Conservation (phyloP, 2,888 invertebrate genomes). For the Stenurella melanura region DNA sequence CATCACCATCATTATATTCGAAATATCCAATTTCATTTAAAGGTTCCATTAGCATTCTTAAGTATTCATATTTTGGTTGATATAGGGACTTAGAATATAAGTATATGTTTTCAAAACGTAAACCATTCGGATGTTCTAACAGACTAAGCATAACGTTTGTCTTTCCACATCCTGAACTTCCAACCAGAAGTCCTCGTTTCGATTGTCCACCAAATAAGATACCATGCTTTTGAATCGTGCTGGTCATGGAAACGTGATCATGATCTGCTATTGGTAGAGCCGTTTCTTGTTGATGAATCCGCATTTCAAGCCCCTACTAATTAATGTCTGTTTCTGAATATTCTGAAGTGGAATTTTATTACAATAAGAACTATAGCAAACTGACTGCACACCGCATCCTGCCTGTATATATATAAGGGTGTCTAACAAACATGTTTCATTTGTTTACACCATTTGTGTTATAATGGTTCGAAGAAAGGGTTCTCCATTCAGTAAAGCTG, state of each 20-base stretch:
- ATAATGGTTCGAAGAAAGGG: no score
- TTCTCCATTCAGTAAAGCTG: background rate
- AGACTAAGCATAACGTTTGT: conserved; percentile 7
- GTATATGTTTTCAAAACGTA: conserved; percentile 14
- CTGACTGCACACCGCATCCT: no score
- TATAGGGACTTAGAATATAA: conserved; percentile 19
- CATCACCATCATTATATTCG: background rate
- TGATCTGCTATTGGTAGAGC: conserved; percentile 23
- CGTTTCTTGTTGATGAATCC: conserved; percentile 16
- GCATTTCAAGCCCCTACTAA: conserved; percentile 53
- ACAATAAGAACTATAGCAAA: no score
- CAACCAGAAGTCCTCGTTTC: conserved; percentile 12
- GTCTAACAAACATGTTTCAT: conserved; percentile 53
- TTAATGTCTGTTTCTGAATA: no score
- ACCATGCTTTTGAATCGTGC: conserved; percentile 12
- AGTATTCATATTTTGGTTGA: conserved; percentile 18
- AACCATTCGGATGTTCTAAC: conserved; percentile 11
- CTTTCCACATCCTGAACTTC: background rate
- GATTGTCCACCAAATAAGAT: conserved; percentile 7
- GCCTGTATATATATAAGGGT: conserved; percentile 35
- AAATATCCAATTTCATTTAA: conserved; percentile 18
- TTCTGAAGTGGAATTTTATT: no score
- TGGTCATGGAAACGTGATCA: conserved; percentile 4
- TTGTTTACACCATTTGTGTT: no score
- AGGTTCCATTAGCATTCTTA: background rate